Conservation (phyloP, 92 coral and sea anemone genomes). For the Phymanthus crucifer region DNA sequence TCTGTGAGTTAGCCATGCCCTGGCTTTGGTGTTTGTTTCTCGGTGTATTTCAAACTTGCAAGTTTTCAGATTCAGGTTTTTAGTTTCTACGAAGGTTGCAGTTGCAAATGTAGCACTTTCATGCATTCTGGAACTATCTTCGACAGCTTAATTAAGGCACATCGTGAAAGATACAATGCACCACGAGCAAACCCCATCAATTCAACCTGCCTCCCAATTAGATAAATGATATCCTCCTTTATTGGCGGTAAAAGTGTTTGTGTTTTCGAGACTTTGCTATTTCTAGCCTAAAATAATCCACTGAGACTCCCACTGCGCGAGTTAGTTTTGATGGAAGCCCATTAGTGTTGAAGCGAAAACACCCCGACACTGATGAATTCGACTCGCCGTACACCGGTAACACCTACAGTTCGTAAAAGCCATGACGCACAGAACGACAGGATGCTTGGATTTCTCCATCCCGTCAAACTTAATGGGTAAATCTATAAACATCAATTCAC, state of each 20-base stretch:
- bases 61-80: too few relatives aligned
- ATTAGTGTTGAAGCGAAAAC: background rate
- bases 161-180: too few relatives aligned
- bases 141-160: background rate
- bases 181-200: background rate
- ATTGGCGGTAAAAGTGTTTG: background rate
- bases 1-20: too few relatives aligned
- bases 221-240: background rate
- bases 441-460: background rate
- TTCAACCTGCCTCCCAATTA: background rate
- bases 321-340: background rate
- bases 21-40: too few relatives aligned
- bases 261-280: background rate
- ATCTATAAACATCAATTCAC: constrained; percentile 37
- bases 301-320: background rate
- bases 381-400: background rate
- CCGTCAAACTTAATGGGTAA: background rate
- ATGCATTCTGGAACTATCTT: background rate
- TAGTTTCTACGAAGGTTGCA: too few relatives aligned
- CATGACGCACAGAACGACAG: background rate
- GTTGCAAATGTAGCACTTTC: background rate
- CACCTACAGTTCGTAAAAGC: background rate
- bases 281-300: too few relatives aligned
- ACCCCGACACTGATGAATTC: background rate
- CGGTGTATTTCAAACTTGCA: too few relatives aligned